Evolutionary conservation across 2,113 vertebrate genomes (phyloP).

Genomic region (Quiscalus mexicanus): DNA sequence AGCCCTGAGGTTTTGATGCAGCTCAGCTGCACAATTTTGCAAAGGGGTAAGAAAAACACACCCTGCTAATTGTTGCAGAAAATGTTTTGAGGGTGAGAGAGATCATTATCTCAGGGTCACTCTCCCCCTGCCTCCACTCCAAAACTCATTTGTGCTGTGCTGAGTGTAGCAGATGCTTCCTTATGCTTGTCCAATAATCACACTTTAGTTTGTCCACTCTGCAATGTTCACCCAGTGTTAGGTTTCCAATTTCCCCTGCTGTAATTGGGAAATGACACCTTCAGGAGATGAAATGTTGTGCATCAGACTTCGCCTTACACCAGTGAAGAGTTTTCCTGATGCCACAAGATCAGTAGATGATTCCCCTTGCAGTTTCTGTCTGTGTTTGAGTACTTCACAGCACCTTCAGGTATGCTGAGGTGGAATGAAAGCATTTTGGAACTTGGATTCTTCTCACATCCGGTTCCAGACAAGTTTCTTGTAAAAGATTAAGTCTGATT

Average conservation of each 20-base stretch:
- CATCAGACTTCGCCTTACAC: background rate
- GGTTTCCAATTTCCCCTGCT: slow-evolving; percentile 19
- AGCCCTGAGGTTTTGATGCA: background rate
- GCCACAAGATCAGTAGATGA: background rate
- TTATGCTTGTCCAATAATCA: background rate
- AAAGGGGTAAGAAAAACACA: background rate
- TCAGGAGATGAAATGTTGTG: background rate
- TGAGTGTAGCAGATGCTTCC: background rate
- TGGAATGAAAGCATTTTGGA: background rate
- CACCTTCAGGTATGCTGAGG: background rate
- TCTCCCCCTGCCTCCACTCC: background rate
- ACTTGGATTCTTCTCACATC: background rate
- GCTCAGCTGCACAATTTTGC: background rate
- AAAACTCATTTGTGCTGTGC: background rate
- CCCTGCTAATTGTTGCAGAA: background rate
- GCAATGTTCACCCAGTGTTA: background rate
- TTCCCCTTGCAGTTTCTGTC: background rate
- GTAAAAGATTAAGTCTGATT: background rate
- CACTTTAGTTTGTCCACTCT: background rate
- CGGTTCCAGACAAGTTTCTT: background rate
- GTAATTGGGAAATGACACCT: background rate
- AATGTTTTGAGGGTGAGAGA: background rate
- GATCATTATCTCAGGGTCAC: background rate
- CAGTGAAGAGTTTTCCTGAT: background rate
- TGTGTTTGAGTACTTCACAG: background rate